phyloP scores from a whole-genome alignment of 2,888 invertebrate species.

The Melangyna quadrimaculata region DNA sequence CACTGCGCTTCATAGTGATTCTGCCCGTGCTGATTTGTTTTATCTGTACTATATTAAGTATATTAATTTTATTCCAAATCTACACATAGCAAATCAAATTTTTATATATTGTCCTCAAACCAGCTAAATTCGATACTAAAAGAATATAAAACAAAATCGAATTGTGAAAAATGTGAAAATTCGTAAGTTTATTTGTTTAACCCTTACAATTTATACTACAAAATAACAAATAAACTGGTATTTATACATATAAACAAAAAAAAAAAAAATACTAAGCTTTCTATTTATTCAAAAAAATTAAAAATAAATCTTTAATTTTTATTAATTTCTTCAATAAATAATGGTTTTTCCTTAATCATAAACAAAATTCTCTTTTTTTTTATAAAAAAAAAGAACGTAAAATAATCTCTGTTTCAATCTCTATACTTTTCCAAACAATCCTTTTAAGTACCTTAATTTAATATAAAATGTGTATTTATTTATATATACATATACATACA shows the following conservation, averaged over 20 bases:
- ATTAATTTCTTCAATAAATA: constrained; percentile 16
- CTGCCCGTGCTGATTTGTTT: constrained; percentile 88
- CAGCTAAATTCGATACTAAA: constrained; percentile 52
- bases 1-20: constrained; percentile 86
- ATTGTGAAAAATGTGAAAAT: constrained; percentile 19
- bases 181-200: constrained; percentile 55
- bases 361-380: no score
- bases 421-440: constrained; percentile 56
- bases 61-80: constrained; percentile 86
- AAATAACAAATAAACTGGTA: constrained; percentile 37
- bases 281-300: constrained; percentile 36
- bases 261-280: no score
- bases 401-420: constrained; percentile 47
- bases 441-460: constrained; percentile 49
- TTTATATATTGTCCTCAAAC: constrained; percentile 72
- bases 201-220: constrained; percentile 36
- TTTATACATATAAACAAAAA: constrained; percentile 53
- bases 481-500: constrained; percentile 25
- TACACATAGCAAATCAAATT: constrained; percentile 80
- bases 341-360: background rate
- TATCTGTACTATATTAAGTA: constrained; percentile 88
- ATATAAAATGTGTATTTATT: background rate
- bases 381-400: background rate
- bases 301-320: background rate
- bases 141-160: constrained; percentile 47